Conservation (phyloP, 1,140 invertebrate genomes). For the Onthophagus taurus region DNA sequence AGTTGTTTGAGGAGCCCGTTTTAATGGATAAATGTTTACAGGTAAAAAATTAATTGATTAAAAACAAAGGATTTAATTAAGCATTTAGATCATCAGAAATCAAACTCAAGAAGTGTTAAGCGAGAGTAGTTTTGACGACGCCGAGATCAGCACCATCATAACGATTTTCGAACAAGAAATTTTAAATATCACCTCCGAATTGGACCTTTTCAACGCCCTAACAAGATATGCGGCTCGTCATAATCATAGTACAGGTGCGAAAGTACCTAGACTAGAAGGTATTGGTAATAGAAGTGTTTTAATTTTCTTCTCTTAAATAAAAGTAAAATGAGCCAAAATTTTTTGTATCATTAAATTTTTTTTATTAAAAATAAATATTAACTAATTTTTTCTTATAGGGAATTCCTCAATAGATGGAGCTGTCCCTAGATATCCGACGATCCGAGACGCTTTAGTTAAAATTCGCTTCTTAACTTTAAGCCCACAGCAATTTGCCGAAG, state of each 20-base stretch:
- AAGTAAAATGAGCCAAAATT: background rate
- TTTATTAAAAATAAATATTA: background rate
- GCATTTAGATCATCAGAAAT: conserved; percentile 57
- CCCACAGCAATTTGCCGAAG: conserved; percentile 70
- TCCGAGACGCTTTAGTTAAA: conserved; percentile 47
- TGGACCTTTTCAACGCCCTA: conserved; percentile 64
- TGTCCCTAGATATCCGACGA: conserved; percentile 26
- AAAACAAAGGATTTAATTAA: background rate
- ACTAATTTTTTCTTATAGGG: background rate
- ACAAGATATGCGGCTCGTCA: conserved; percentile 52
- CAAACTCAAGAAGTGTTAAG: conserved; percentile 64
- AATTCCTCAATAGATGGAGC: conserved; percentile 12
- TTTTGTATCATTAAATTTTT: background rate
- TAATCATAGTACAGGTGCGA: conserved; percentile 34
- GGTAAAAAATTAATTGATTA: conserved; percentile 35
- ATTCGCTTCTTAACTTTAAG: conserved; percentile 67
- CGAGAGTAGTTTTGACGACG: conserved; percentile 64
- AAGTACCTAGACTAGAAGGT: conserved; percentile 36
- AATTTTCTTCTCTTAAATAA: background rate
- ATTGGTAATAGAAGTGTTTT: conserved; percentile 36
- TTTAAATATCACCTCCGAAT: conserved; percentile 61
- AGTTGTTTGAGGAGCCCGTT: conserved; percentile 69
- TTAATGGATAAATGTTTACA: conserved; percentile 71
- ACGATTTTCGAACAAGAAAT: conserved; percentile 64
- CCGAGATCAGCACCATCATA: conserved; percentile 60